Evolutionary conservation across 2,797 vertebrate genomes (phyloP), one percentile per base, ranked within the genome.

Genomic region (Ctenochaetus hawaiiensis): DNA sequence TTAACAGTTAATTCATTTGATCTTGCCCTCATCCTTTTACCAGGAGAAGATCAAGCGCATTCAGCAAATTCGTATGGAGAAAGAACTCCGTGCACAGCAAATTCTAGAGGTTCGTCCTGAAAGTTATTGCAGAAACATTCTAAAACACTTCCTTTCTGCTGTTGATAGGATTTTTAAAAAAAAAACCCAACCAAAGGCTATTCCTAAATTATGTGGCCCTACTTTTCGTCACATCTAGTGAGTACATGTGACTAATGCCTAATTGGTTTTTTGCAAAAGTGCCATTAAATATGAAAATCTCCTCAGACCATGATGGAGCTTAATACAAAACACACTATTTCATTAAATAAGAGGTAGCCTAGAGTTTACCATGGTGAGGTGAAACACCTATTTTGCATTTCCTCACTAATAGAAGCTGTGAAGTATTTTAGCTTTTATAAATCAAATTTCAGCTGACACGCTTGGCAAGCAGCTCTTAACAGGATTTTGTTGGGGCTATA

Each of bases 31-130:
- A 89, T 92, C 83, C 90, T 87, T 92, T 91, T 89, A 83, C 85
- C 90, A 99, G 98, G 98, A 99, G 92, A 99, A 98, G 95, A 97
- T 99, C 88, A 97, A 96, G 90, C 96, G 97, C 92, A 97, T 98
- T 93, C 97, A 99, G 91, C 98, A 98, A 94, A 96, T 98, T 87
- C 96, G 97, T 88, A 95, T 97, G 95, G 97, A 99, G 94, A 99
- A 98, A 92, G 97, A 99, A 94, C 95, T 97, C 91, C 94, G 97
- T 90, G 97, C 98, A 77, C 97, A 98, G 91, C 97, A 98, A 91
- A 97, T 99, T 95, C 94, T 99, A 45, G 97, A 99, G 97, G 98
- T 99, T 95, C 30, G 93, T 93, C 80, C 85, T 85, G 72, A 92
- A 92, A 88, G 82, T 88, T 86, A 87, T 80, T 87, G 83, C 81